phyloP scores from a whole-genome alignment of 2,113 vertebrate species.

The Addax nasomaculatus region DNA sequence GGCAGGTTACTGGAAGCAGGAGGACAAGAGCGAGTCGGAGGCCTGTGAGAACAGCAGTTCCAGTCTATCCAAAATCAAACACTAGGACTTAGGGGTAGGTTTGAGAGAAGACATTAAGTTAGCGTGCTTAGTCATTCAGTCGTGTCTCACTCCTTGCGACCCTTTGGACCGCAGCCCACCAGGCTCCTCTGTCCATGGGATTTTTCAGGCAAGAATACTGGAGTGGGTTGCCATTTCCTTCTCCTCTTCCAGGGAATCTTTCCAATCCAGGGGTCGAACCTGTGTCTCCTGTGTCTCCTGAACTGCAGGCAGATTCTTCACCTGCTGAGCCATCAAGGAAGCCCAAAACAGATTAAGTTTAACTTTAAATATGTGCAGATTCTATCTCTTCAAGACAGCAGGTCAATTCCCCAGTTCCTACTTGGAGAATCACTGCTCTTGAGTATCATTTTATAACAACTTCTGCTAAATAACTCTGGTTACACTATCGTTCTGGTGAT shows the following conservation, averaged over 20 bases:
- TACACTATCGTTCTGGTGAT: not conserved
- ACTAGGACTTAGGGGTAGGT: fast-evolving
- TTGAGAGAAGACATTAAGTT: not conserved
- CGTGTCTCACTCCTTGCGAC: not conserved
- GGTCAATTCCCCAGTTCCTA: not conserved
- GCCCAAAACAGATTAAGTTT: not conserved
- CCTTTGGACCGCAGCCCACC: not conserved
- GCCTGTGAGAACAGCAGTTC: not conserved
- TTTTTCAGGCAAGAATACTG: not conserved
- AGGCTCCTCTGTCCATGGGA: not conserved
- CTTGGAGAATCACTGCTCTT: not conserved
- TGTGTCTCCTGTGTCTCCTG: not conserved
- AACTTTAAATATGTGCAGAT: not conserved
- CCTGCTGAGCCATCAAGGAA: not conserved
- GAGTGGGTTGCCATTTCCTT: not conserved
- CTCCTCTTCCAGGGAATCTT: not conserved
- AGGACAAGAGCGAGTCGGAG: not conserved
- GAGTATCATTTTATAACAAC: not conserved
- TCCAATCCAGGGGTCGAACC: not conserved
- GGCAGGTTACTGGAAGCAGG: not conserved
- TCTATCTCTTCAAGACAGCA: not conserved
- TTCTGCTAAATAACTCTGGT: not conserved
- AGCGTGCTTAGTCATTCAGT: fast-evolving
- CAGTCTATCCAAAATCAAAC: not conserved
- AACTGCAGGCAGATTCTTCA: not conserved